These are phyloP conservation scores for Cryptocephalus moraei DNA, from an alignment of 2,888 invertebrate species.

Conservation along the genomic window DNA sequence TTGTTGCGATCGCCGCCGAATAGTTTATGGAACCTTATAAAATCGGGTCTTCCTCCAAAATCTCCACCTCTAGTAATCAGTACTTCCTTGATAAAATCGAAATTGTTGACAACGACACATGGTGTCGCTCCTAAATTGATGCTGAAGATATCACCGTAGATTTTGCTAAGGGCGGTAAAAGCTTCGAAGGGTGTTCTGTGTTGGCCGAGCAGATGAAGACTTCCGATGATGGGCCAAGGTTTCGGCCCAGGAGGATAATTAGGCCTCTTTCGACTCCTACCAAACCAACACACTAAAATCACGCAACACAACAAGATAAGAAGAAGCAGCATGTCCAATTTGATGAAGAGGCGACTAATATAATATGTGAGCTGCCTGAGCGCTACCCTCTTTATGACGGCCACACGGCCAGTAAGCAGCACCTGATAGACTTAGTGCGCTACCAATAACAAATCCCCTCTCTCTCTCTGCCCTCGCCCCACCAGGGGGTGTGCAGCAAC, in stretches of 20 bases:
- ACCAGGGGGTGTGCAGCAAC: slow-evolving; percentile 30
- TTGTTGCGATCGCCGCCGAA: slow-evolving; percentile 80
- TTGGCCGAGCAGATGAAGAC: slow-evolving; percentile 54
- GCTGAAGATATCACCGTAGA: slow-evolving; percentile 64
- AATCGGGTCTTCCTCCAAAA: slow-evolving; percentile 76
- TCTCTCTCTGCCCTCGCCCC: slow-evolving; percentile 25
- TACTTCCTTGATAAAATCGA: slow-evolving; percentile 62
- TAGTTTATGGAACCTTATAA: slow-evolving; percentile 67
- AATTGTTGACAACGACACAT: slow-evolving; percentile 66
- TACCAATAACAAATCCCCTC: slow-evolving; percentile 28
- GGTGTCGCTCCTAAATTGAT: slow-evolving; percentile 56
- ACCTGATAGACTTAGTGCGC: slow-evolving; percentile 18
- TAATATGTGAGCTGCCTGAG: slow-evolving; percentile 30
- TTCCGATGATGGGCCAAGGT: slow-evolving; percentile 61
- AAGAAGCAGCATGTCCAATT: slow-evolving; percentile 29
- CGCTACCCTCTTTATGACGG: slow-evolving; percentile 37
- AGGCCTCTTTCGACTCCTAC: slow-evolving; percentile 15
- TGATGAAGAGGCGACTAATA: too few species aligned
- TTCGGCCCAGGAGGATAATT: slow-evolving; percentile 52
- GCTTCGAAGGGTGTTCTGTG: slow-evolving; percentile 60
- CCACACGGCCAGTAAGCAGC: slow-evolving; percentile 10
- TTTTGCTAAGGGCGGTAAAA: slow-evolving; percentile 56
- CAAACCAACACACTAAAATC: slow-evolving; percentile 31
- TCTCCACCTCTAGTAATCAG: slow-evolving; percentile 69
- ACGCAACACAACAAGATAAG: slow-evolving; percentile 31